These are phyloP conservation scores for Paramisgurnus dabryanus DNA, from an alignment of 2,113 vertebrate species.

Conservation along the genomic window DNA sequence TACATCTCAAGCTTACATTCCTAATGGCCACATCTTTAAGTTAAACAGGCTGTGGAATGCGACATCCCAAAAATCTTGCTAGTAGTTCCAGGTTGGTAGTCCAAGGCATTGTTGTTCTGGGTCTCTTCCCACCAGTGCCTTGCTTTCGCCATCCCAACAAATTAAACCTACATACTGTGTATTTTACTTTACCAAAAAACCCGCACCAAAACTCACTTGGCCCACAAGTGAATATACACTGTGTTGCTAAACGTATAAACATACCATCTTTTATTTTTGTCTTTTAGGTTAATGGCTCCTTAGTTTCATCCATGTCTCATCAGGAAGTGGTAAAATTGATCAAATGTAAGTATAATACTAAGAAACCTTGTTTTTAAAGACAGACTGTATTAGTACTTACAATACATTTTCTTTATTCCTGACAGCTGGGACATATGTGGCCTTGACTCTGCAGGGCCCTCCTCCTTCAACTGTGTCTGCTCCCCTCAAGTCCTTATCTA, in stretches of 20 bases:
- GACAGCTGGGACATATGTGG: conserved; percentile 86
- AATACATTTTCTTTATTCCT: not conserved
- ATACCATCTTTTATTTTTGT: not conserved
- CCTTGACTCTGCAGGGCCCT: conserved; percentile 87
- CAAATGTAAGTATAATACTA: conserved; percentile 82
- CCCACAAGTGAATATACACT: no score
- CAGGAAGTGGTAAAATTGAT: conserved; percentile 95
- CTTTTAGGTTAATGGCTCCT: conserved; percentile 86
- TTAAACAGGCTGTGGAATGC: no score
- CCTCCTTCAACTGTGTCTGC: conserved; percentile 68
- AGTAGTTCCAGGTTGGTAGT: no score
- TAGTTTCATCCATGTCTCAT: conserved; percentile 92
- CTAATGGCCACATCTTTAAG: no score
- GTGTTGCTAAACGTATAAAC: not conserved
- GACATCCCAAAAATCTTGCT: no score
- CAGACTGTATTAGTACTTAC: not conserved
- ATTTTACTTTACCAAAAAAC: no score
- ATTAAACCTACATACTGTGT: no score
- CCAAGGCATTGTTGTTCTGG: no score
- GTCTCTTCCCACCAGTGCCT: no score
- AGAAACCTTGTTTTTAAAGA: not conserved
- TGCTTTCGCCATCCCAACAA: no score
- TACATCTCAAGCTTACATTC: no score
- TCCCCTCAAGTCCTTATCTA: conserved; percentile 68
- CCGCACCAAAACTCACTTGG: no score